These are phyloP conservation scores for Schrankia costaestrigalis DNA, from an alignment of 2,888 invertebrate genomes.

Conservation along the genomic window DNA sequence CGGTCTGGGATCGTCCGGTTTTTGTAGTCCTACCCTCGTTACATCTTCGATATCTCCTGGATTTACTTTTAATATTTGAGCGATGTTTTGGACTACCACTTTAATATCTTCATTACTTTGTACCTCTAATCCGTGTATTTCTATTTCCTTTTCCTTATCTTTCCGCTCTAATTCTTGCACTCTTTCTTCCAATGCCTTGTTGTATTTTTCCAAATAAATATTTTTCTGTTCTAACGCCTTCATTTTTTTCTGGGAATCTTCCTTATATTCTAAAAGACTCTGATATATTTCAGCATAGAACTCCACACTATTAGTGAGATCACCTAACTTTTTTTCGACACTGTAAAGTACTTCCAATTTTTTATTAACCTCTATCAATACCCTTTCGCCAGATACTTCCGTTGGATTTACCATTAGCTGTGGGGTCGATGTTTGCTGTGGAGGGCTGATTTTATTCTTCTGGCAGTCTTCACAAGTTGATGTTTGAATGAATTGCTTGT, in stretches of 20 bases:
- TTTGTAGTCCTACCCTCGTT: constrained; percentile 16
- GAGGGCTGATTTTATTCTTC: background rate
- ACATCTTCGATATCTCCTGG: constrained; percentile 10
- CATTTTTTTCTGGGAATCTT: constrained; percentile 9
- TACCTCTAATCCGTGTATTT: constrained; percentile 4
- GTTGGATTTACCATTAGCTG: background rate
- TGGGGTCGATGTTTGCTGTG: no score
- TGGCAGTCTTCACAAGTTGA: constrained; percentile 2
- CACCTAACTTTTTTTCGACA: constrained; percentile 9
- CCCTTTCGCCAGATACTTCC: background rate
- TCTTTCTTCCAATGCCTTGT: constrained; percentile 16
- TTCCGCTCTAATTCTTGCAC: constrained; percentile 8
- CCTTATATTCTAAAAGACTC: constrained; percentile 4
- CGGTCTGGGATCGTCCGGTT: constrained; percentile 3
- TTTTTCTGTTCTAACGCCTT: constrained; percentile 9
- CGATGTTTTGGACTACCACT: background rate
- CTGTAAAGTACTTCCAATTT: constrained; percentile 4
- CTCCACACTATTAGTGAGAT: constrained; percentile 8
- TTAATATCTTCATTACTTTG: constrained; percentile 2
- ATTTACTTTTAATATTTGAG: constrained; percentile 1
- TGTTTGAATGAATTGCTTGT: constrained; percentile 2
- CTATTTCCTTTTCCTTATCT: constrained; percentile 11
- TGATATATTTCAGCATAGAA: constrained; percentile 11
- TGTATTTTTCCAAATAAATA: constrained; percentile 12
- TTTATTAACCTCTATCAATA: background rate